Evolutionary conservation across 2,113 vertebrate species (phyloP).

Genomic region (Gobiocypris rarus): DNA sequence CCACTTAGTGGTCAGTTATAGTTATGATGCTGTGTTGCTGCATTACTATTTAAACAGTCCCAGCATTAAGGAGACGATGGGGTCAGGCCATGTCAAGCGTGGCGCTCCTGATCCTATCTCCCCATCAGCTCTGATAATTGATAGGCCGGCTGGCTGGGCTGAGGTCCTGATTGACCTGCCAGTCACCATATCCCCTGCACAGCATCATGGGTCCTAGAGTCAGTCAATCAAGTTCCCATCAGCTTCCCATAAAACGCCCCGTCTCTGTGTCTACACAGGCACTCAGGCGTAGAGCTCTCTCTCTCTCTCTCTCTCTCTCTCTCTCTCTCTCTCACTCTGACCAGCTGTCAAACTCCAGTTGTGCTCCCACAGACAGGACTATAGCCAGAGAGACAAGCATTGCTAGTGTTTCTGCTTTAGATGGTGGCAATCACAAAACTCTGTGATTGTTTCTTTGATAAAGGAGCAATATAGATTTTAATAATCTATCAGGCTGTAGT

Average conservation of each 20-base stretch:
- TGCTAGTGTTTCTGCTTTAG: conserved; percentile 11
- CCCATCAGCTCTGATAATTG: conserved; percentile 68
- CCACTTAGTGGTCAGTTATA: background rate
- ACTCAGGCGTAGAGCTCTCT: background rate
- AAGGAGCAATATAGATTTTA: background rate
- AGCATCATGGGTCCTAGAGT: conserved; percentile 63
- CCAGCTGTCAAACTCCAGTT: conserved; percentile 7
- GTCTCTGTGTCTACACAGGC: conserved; percentile 17
- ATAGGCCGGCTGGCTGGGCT: conserved; percentile 63
- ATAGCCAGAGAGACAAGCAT: background rate
- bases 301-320: background rate
- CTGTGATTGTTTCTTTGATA: conserved; percentile 2
- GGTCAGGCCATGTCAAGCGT: conserved; percentile 63
- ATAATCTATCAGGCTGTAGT: background rate
- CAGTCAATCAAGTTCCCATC: conserved; percentile 77
- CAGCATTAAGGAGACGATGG: conserved; percentile 49
- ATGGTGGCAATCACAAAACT: background rate
- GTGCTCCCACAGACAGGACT: background rate
- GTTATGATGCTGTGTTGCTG: conserved; percentile 20
- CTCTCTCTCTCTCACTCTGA: conserved; percentile 6
- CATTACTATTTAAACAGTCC: conserved; percentile 32
- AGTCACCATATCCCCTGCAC: conserved; percentile 65
- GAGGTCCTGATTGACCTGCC: conserved; percentile 75
- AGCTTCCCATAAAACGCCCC: conserved; percentile 65
- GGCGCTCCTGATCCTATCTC: conserved; percentile 57